These are phyloP conservation scores for Dendrocincla fuliginosa DNA, from an alignment of 2,797 vertebrate genomes.

Conservation along the genomic window DNA sequence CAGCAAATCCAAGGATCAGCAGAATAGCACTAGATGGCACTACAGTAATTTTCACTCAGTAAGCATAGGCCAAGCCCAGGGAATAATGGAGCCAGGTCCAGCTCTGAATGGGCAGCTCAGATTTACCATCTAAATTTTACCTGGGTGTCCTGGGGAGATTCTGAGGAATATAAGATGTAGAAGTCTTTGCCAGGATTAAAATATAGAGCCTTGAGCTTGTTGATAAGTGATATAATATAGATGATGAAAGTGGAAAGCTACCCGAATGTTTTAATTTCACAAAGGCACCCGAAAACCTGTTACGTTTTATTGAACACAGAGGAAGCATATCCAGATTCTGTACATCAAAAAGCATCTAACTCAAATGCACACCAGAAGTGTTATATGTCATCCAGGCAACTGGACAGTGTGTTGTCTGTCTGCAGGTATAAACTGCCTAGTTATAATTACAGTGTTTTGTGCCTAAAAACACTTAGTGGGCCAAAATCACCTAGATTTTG, in stretches of 20 bases:
- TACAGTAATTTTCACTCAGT: slow-evolving; percentile 12
- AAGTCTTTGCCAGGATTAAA: background rate
- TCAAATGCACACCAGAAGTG: background rate
- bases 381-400: background rate
- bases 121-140: background rate
- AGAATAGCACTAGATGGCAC: slow-evolving; percentile 58
- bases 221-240: background rate
- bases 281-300: background rate
- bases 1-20: background rate
- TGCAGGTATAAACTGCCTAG: background rate
- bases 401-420: background rate
- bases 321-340: background rate
- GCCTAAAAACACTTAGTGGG: background rate
- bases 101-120: background rate
- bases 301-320: background rate
- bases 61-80: background rate
- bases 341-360: background rate
- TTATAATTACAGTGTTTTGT: background rate
- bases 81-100: background rate
- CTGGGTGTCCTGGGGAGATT: background rate
- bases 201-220: background rate
- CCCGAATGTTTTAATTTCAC: background rate
- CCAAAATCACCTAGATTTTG: background rate
- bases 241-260: background rate
- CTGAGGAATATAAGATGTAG: background rate